phyloP scores from a whole-genome alignment of 1,140 invertebrate species.

The Manduca sexta region DNA sequence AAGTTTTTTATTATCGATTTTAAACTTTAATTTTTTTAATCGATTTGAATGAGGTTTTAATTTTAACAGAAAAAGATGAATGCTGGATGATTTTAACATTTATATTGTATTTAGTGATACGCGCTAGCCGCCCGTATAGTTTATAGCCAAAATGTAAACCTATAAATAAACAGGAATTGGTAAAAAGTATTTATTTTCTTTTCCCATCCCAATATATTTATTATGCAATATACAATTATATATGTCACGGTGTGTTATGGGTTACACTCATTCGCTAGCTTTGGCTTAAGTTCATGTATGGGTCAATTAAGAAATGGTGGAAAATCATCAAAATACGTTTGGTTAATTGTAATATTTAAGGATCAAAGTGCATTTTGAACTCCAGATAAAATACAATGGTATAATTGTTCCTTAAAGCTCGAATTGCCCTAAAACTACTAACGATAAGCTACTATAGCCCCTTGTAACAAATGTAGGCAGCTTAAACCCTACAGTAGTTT shows the following conservation, averaged over 20 bases:
- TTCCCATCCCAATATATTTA: slow-evolving; percentile 4
- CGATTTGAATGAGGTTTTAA: slow-evolving; percentile 13
- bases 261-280: no score
- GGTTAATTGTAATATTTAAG: no score
- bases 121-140: slow-evolving; percentile 46
- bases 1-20: slow-evolving; percentile 41
- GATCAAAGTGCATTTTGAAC: no score
- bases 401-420: no score
- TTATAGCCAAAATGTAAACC: slow-evolving; percentile 50
- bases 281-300: no score
- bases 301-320: neutral
- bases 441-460: no score
- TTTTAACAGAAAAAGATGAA: slow-evolving; percentile 20
- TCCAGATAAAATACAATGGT: no score
- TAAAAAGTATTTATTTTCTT: slow-evolving; percentile 28
- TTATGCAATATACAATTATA: neutral
- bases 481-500: no score
- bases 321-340: neutral
- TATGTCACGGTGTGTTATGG: no score
- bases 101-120: slow-evolving; percentile 31
- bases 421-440: no score
- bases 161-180: slow-evolving; percentile 66
- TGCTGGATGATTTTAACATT: slow-evolving; percentile 8
- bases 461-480: no score
- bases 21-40: slow-evolving; percentile 40